phyloP scores from a whole-genome alignment of 1,140 invertebrate species.

The Bradynema listronoti region DNA sequence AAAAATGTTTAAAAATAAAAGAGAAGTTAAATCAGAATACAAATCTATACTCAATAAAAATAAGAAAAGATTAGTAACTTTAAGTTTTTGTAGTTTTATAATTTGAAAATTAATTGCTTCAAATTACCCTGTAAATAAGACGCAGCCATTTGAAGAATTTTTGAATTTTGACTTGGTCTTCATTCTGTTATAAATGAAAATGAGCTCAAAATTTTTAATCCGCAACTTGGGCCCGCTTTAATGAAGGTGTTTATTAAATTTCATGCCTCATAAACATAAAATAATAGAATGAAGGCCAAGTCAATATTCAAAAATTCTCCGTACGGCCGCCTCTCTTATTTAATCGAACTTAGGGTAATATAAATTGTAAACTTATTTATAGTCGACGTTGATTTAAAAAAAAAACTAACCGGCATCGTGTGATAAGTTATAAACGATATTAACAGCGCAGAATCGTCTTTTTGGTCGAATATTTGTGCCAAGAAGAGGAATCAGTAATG shows the following conservation, averaged over 20 bases:
- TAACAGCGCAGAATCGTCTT: slow-evolving; percentile 11
- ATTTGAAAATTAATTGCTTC: no score
- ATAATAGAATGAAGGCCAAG: background rate
- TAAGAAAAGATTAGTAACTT: no score
- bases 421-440: slow-evolving; percentile 24
- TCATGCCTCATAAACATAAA: background rate
- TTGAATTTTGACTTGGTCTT: no score
- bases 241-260: background rate
- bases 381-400: background rate
- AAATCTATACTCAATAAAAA: no score
- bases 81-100: no score
- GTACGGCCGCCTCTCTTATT: background rate
- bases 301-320: background rate
- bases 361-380: background rate
- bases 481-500: slow-evolving; percentile 20
- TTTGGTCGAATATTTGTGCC: background rate
- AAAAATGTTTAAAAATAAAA: no score
- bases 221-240: no score
- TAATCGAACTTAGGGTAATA: background rate
- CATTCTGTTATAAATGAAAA: no score
- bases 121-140: no score
- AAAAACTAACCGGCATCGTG: slow-evolving; percentile 31
- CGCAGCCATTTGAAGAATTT: no score
- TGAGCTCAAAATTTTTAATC: no score
- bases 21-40: no score